These are phyloP conservation scores for Tragelaphus scriptus DNA, from an alignment of 2,113 vertebrate genomes.

Conservation along the genomic window DNA sequence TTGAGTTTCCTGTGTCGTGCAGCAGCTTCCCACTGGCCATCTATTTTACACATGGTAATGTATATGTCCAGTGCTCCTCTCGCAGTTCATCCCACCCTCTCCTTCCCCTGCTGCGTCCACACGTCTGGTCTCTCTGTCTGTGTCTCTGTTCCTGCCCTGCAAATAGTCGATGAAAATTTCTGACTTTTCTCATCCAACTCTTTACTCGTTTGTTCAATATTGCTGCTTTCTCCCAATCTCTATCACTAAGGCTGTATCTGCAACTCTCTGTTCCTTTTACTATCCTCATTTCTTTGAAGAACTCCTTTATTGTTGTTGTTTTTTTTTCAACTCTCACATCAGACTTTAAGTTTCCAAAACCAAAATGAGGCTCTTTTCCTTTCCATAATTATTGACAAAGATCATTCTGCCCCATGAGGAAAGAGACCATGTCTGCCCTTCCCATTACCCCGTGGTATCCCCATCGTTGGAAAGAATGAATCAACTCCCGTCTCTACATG, in stretches of 20 bases:
- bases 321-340: not conserved
- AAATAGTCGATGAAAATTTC: not conserved
- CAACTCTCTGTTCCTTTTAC: not conserved
- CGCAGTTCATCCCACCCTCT: not conserved
- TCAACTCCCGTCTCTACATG: not conserved
- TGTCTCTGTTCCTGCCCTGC: not conserved
- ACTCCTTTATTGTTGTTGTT: not conserved
- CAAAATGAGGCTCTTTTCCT: not conserved
- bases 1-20: not conserved
- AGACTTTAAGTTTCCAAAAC: not conserved
- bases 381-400: not conserved
- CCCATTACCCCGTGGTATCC: rapidly evolving
- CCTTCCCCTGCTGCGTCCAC: not conserved
- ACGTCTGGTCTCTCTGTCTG: not conserved
- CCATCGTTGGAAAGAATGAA: not conserved
- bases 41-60: not conserved
- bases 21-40: not conserved
- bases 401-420: not conserved
- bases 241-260: not conserved
- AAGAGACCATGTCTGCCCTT: not conserved
- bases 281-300: not conserved
- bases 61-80: not conserved
- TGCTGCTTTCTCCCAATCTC: not conserved
- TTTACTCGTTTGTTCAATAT: not conserved
- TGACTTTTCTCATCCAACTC: not conserved